phyloP scores from a whole-genome alignment of 2,113 vertebrate species.

The Xenus cinereus region DNA sequence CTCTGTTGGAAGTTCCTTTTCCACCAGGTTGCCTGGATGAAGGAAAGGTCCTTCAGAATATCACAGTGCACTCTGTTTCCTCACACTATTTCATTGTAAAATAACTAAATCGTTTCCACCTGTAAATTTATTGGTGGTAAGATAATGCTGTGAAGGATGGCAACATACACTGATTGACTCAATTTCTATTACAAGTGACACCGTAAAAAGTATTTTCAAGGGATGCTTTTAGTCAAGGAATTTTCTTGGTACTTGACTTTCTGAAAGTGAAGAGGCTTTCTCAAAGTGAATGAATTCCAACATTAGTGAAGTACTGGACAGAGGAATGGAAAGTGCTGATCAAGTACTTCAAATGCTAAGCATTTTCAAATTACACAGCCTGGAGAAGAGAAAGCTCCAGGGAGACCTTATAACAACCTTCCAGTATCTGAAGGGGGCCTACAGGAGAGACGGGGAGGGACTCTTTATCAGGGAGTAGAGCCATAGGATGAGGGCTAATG shows the following conservation, averaged over 20 bases:
- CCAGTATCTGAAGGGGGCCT: no score
- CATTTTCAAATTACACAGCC: neutral
- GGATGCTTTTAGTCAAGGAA: neutral
- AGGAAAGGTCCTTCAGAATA: neutral
- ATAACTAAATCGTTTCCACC: neutral
- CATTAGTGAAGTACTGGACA: neutral
- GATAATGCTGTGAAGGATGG: neutral
- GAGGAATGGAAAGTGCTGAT: neutral
- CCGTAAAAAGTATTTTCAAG: neutral
- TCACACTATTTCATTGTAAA: neutral
- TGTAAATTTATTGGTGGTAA: neutral
- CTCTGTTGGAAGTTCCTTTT: neutral
- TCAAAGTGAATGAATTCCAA: neutral
- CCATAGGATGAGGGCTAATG: no score
- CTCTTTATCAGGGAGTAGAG: no score
- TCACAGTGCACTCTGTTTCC: neutral
- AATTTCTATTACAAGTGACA: neutral
- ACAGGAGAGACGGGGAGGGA: no score
- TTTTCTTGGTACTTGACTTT: neutral
- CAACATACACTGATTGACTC: neutral
- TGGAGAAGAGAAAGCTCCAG: no score
- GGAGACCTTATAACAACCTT: no score
- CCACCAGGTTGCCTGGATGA: neutral
- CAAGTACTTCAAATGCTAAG: neutral
- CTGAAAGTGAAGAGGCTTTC: neutral